Base-by-base conservation (phyloP, 2,888 invertebrate species). In the Corbicula japonica region DNA sequence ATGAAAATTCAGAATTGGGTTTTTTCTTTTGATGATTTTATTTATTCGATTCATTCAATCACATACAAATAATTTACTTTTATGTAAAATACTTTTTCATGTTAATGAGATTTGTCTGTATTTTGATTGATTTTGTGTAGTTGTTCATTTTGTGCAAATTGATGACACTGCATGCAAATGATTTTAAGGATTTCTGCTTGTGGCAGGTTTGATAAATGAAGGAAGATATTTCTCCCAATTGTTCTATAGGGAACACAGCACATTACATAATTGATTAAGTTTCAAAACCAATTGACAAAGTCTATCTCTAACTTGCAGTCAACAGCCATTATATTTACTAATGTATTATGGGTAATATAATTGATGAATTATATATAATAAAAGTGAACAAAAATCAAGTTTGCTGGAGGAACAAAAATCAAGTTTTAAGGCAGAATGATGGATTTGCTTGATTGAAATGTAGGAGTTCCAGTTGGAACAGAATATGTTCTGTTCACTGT, bases 181-280 rank as follows among this genome's bases (percentile, higher is more conserved):
- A n/a, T n/a, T n/a, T 35, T 8, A 35, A 58, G 38, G 21, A 6
- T 58, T 58, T 34, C 35, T 58, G 34, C 35, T 58, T 8, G 3
- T 58, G 58, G 54, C 21, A 30, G 2, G 54, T 28, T 44, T 48
- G 46, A 63, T 63, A 63, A 48, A 46, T 32, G 32, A 18, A 46
- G 63, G 10, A 66, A 38, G 38, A 34, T 23, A 52, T 54, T 66
- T 65, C 61, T 18, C 74, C 21, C 26, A 74, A 74, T 68, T 52
- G 28, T 28, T 48, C 10, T 61, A 52, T 50, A 61, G 61, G 44
- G 66, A 61, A 21, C 32, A 58, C 30, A 48, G 34, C 63, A 58
- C 52, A 68, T 50, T 60, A 38, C 30, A 50, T 68, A 74, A 74
- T 74, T 74, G 68, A 68, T 68, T 74, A 68, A 68, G 52, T 10